Conservation (phyloP, 2,113 vertebrate genomes). For the Cygnus buccinator region DNA sequence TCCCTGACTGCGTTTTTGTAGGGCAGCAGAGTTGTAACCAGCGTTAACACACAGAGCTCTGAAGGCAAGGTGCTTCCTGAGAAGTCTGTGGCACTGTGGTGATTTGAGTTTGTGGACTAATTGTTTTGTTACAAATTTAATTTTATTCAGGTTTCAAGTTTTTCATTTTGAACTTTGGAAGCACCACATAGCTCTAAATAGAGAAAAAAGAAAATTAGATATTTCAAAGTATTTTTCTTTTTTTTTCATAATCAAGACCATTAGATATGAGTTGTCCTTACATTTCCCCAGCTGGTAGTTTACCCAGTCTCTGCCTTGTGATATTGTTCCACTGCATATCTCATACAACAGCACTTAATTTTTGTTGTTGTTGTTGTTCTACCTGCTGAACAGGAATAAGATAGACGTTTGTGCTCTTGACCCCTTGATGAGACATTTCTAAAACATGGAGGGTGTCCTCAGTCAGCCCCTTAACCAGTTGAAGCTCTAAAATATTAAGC, state of each 20-base stretch:
- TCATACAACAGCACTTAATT: not conserved
- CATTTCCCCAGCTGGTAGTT: rapidly evolving
- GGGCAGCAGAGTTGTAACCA: not conserved
- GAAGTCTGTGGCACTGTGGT: too few relatives aligned
- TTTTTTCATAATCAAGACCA: not conserved
- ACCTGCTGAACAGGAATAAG: not conserved
- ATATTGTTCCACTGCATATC: not conserved
- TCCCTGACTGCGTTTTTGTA: not conserved
- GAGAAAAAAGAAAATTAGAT: not conserved
- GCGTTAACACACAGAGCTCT: not conserved
- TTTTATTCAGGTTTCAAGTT: not conserved
- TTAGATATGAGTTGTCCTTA: not conserved
- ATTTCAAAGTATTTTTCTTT: not conserved
- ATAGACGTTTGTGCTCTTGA: not conserved
- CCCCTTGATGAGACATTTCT: not conserved
- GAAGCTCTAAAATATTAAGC: not conserved
- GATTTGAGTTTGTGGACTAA: not conserved
- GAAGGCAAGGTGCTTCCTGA: not conserved
- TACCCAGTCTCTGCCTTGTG: not conserved
- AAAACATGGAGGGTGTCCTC: not conserved
- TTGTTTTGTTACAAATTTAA: not conserved
- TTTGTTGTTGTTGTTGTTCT: not conserved
- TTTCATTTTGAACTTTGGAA: not conserved
- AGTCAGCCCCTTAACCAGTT: not conserved
- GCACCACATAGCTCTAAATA: not conserved